phyloP scores from a whole-genome alignment of 2,113 vertebrate genomes.

The Prinia subflava region DNA sequence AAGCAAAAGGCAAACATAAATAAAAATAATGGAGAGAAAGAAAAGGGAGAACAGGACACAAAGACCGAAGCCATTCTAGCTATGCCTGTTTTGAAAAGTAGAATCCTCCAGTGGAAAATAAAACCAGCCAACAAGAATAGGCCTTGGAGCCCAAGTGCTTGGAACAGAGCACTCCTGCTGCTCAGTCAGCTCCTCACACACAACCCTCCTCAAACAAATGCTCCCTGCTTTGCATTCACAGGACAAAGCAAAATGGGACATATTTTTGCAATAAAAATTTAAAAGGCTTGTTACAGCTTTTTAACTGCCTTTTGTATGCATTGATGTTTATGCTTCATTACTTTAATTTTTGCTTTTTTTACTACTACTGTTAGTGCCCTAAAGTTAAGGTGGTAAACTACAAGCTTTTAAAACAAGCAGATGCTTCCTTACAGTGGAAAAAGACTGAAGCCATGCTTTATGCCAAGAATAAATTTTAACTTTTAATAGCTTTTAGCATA shows the following conservation, averaged over 20 bases:
- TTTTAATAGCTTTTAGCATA: constrained; percentile 16
- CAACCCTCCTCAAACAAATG: not conserved
- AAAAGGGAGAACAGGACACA: not conserved
- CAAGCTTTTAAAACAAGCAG: constrained; percentile 41
- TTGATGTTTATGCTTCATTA: constrained; percentile 55
- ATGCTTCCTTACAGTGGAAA: constrained; percentile 2
- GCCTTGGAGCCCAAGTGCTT: not conserved
- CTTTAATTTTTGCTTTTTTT: constrained; percentile 28
- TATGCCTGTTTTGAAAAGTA: not conserved
- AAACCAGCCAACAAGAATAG: not conserved
- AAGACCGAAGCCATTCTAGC: not conserved
- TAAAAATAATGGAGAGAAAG: not conserved
- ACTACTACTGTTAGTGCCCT: constrained; percentile 2
- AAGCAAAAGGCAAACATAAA: not conserved
- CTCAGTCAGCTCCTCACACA: not conserved
- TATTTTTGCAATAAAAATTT: constrained; percentile 43
- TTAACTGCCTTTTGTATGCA: constrained; percentile 48
- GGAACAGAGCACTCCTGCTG: not conserved
- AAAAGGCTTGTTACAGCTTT: constrained; percentile 30
- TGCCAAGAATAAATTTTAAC: constrained; percentile 29
- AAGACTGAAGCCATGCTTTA: not conserved
- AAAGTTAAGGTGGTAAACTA: constrained; percentile 21
- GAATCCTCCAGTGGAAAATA: not conserved
- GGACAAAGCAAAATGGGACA: not conserved
- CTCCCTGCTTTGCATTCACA: not conserved